These are phyloP conservation scores for Chironomus tepperi DNA, from an alignment of 1,140 invertebrate species.

Conservation along the genomic window DNA sequence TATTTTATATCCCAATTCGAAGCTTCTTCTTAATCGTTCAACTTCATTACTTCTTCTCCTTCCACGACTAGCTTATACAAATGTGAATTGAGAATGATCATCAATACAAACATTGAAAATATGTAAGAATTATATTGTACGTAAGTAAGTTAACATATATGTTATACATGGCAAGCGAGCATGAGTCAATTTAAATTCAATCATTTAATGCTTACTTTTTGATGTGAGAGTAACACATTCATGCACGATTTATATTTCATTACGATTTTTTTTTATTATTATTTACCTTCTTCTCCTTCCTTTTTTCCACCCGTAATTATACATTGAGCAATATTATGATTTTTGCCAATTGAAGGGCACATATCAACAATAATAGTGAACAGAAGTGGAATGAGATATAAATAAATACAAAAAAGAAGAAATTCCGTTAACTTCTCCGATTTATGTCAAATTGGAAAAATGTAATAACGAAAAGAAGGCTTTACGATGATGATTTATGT, in stretches of 20 bases:
- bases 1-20: slow-evolving; percentile 8
- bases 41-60: neutral
- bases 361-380: neutral
- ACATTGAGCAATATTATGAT: neutral
- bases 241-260: neutral
- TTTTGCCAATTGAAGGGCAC: neutral
- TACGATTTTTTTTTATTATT: neutral
- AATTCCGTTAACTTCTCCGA: neutral
- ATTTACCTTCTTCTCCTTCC: neutral
- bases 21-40: neutral
- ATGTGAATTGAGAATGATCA: neutral
- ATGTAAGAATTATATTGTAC: no score
- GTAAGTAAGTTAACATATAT: no score
- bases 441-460: slow-evolving; percentile 3
- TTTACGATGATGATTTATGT: neutral
- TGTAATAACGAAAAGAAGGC: no score
- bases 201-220: neutral
- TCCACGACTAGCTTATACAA: no score
- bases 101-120: neutral
- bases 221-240: slow-evolving; percentile 12
- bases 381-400: neutral
- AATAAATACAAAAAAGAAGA: neutral
- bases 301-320: neutral
- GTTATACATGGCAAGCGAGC: neutral
- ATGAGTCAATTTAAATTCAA: slow-evolving; percentile 9